Evolutionary conservation across 2,888 invertebrate genomes (phyloP).

Genomic region (Timandra comae): DNA sequence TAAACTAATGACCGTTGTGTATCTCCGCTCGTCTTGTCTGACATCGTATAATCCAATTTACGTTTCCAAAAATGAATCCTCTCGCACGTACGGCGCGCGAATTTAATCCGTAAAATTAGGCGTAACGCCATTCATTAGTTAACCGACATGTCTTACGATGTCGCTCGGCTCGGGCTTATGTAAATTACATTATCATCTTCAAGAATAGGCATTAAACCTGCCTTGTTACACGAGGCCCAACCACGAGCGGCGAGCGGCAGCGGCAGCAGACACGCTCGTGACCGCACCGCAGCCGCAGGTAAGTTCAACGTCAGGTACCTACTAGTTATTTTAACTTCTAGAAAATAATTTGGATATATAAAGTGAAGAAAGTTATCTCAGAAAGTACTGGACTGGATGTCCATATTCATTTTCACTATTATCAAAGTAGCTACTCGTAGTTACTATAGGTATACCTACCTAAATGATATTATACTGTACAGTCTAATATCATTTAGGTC

Average conservation of each 20-base stretch:
- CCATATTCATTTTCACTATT: too few relatives aligned
- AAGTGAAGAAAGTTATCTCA: too few relatives aligned
- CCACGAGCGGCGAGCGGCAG: neutral
- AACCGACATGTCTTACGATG: conserved; percentile 32
- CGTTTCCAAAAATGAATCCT: conserved; percentile 13
- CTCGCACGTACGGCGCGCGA: conserved; percentile 7
- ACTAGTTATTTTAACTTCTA: too few relatives aligned
- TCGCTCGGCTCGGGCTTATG: conserved; percentile 43
- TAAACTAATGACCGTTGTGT: neutral
- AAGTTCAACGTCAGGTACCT: too few relatives aligned
- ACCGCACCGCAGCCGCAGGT: too few relatives aligned
- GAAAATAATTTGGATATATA: too few relatives aligned
- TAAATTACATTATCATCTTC: conserved; percentile 58
- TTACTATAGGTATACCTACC: too few relatives aligned
- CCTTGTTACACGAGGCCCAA: conserved; percentile 7
- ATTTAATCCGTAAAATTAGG: conserved; percentile 23
- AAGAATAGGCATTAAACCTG: conserved; percentile 46
- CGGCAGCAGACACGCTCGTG: neutral
- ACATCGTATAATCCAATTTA: conserved; percentile 14
- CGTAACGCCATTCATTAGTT: conserved; percentile 32
- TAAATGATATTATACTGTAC: too few relatives aligned
- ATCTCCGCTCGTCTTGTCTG: neutral
- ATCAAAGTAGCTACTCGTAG: too few relatives aligned
- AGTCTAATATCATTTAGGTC: too few relatives aligned
- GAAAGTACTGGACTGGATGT: too few relatives aligned